Evolutionary conservation across 2,113 vertebrate genomes (phyloP).

Genomic region (Chloropsis cyanopogon): DNA sequence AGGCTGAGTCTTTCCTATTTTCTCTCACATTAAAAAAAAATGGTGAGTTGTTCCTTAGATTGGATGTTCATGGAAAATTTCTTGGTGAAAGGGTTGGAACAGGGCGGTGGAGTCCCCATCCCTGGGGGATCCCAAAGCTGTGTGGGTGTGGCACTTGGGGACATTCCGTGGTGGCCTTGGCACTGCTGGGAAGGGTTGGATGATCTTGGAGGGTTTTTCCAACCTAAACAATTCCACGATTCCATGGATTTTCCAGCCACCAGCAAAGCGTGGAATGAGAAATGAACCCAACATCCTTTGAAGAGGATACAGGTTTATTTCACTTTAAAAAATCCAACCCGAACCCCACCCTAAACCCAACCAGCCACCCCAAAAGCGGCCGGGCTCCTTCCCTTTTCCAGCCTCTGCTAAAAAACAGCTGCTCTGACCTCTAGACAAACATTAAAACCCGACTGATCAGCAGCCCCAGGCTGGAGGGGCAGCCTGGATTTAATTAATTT

Average conservation of each 20-base stretch:
- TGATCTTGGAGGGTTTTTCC: background rate
- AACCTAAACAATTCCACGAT: fast-evolving
- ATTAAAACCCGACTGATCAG: background rate
- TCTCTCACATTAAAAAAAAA: background rate
- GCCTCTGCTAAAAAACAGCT: background rate
- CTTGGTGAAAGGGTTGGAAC: background rate
- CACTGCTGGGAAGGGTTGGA: background rate
- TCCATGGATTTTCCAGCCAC: fast-evolving
- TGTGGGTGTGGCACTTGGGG: background rate
- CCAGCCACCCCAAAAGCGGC: background rate
- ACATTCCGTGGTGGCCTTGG: background rate
- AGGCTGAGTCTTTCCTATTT: background rate
- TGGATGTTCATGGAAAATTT: background rate
- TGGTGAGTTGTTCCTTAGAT: background rate
- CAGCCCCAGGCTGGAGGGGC: background rate
- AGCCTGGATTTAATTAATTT: background rate
- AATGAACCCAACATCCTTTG: background rate
- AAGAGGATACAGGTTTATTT: slow-evolving; percentile 15
- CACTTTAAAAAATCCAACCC: background rate
- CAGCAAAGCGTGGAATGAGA: fast-evolving
- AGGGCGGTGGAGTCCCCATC: background rate
- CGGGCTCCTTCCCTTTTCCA: background rate
- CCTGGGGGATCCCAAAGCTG: background rate
- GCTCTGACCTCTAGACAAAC: background rate
- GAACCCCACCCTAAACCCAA: background rate